Conservation (phyloP, 92 coral and sea anemone species). For the Zoanthus sansibaricus region DNA sequence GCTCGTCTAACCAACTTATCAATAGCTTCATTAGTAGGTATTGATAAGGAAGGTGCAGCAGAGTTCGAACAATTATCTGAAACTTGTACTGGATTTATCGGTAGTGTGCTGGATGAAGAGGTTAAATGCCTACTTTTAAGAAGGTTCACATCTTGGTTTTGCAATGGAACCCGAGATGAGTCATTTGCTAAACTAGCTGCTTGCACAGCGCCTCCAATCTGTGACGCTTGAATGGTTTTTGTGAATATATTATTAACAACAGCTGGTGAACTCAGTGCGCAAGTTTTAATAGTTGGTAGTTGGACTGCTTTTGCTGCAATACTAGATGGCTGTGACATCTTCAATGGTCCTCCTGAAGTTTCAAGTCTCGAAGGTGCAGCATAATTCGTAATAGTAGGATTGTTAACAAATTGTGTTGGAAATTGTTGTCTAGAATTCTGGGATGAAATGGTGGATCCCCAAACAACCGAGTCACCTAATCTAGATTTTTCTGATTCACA, state of each 20-base stretch:
- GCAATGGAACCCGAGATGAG: not conserved
- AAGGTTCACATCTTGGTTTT: not conserved
- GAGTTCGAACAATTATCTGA: not conserved
- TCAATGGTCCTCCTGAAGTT: not conserved
- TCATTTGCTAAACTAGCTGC: not conserved
- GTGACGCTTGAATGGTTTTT: not conserved
- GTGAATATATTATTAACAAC: not conserved
- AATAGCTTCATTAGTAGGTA: not conserved
- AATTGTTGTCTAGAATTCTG: not conserved
- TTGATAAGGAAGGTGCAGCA: not conserved
- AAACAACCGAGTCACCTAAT: not conserved
- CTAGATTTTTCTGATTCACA: not conserved
- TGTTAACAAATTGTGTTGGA: slow-evolving; percentile 3
- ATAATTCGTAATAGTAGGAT: not conserved
- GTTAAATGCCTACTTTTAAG: not conserved
- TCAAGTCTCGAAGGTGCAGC: not conserved
- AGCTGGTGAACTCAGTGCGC: slow-evolving; percentile 19
- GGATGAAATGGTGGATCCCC: not conserved
- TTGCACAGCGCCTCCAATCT: not conserved
- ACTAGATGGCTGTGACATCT: slow-evolving; percentile 2
- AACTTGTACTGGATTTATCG: not conserved
- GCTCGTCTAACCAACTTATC: not conserved
- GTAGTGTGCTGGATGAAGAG: not conserved
- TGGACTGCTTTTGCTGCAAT: not conserved
- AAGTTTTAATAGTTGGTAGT: not conserved